Base-by-base conservation (phyloP, 2,888 invertebrate species). In the Lasioglossum figueresi region DNA sequence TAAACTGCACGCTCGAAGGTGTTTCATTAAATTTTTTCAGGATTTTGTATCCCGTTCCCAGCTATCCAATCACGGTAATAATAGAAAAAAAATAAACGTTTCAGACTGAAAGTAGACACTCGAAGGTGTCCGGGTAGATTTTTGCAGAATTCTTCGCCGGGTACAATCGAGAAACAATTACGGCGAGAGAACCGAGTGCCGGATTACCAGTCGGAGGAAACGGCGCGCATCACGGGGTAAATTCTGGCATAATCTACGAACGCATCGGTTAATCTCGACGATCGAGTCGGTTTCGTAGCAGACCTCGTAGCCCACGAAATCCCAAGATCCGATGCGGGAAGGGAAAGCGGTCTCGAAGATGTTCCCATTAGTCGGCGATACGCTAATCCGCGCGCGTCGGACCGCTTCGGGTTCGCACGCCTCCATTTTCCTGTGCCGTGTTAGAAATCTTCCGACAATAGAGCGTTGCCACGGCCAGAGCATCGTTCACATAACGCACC, bases 341-440 rank as follows among this genome's bases (percentile, higher is more conserved):
- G 68, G 68, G 34, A 68, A 68, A 68, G 68, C 68, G 68, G 43
- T n/a, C 34, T 71, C 43, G 43, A 43, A 40, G 37, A 34, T 37
- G 68, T 68, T 68, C 37, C 37, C 68, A 63, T 75, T 63, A 56
- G 23, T 34, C 10, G n/a, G 4, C 72, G 45, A 34, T 72, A 72
- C 45, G 72, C 34, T 14, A 16, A 19, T 73, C 43, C 31, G 82
- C 43, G 45, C 74, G 66, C 80, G 52, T 66, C 66, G 56, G 40
- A 12, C 14, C 56, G 52, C 48, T 34, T 27, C 27, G n/a, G n/a
- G 19, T 40, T 31, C 79, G 40, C 56, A 63, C 40, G 78, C 31
- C 78, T 71, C 43, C 59, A 72, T 72, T 79, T 77, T 75, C 74
- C 40, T 37, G 40, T 23, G 68, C 45, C 56, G 59, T 19, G 71